Evolutionary conservation across 2,888 invertebrate species (phyloP).

Genomic region (Ectobius pallidus): DNA sequence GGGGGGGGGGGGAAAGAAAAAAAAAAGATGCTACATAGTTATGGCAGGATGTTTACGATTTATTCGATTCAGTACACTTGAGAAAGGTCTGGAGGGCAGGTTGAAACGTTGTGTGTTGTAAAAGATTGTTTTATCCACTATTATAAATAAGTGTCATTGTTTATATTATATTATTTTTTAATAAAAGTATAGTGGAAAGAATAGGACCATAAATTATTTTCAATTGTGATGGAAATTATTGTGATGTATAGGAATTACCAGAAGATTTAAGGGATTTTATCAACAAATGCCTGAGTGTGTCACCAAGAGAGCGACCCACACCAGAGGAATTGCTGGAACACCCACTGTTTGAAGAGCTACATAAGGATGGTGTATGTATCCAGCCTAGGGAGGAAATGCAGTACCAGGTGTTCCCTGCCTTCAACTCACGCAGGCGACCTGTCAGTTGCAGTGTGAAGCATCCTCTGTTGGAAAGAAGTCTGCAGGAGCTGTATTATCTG

Average conservation of each 20-base stretch:
- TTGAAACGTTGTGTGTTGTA: too few species aligned
- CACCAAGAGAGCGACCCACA: conserved; percentile 66
- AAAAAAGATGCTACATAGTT: too few species aligned
- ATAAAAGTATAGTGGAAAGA: too few species aligned
- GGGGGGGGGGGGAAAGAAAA: too few species aligned
- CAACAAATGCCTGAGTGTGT: conserved; percentile 73
- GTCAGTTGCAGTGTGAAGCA: conserved; percentile 48
- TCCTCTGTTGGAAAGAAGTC: conserved; percentile 62
- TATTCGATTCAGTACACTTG: too few species aligned
- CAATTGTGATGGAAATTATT: too few species aligned
- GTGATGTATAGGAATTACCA: conserved; percentile 68
- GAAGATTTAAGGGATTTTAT: conserved; percentile 66
- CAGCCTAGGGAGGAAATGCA: not conserved
- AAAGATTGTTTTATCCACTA: too few species aligned
- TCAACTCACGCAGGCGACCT: not conserved
- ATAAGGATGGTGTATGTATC: conserved; percentile 41
- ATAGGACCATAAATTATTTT: too few species aligned
- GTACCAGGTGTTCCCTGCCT: conserved; percentile 4
- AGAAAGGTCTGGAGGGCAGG: too few species aligned
- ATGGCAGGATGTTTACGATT: too few species aligned
- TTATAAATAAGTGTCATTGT: too few species aligned
- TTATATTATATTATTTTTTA: too few species aligned
- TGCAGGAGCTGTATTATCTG: conserved; percentile 89
- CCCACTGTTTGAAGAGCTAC: conserved; percentile 58
- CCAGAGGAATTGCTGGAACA: conserved; percentile 65